A percentile compares a stretch with the other conserved stretches of the same genome.
Conservation (phyloP, 1,140 invertebrate species). For the Drosophila bocki region DNA sequence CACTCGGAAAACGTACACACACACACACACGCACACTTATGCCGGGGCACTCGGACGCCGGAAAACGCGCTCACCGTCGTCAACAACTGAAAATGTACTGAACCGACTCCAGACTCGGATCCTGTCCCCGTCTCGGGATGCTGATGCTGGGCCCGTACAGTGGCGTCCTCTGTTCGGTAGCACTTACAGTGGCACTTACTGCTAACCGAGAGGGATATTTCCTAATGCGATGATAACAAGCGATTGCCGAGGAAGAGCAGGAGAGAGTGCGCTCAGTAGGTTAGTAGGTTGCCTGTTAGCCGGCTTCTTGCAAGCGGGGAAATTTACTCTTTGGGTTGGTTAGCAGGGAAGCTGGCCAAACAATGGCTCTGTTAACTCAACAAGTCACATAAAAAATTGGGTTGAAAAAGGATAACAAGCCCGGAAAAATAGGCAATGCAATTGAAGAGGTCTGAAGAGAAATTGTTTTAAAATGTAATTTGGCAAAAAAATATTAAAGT, state of each 20-base stretch:
- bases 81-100: constrained; percentile 80
- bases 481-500: too few species aligned
- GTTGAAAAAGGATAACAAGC: background rate
- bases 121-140: constrained; percentile 29
- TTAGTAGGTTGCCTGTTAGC: constrained; percentile 71
- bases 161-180: constrained; percentile 31
- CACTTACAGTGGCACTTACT: constrained; percentile 43
- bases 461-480: background rate
- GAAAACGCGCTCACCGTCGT: constrained; percentile 68
- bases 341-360: background rate
- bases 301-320: constrained; percentile 46
- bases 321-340: constrained; percentile 51
- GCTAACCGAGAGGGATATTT: constrained; percentile 33
- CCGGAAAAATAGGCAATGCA: background rate
- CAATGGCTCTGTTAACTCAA: constrained; percentile 42
- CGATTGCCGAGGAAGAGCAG: background rate
- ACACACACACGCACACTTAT: constrained; percentile 8
- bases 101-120: constrained; percentile 19
- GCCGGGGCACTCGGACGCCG: constrained; percentile 48
- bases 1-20: constrained; percentile 34
- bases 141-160: constrained; percentile 48
- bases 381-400: constrained; percentile 19
- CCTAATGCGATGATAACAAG: constrained; percentile 55
- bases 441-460: background rate
- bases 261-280: constrained; percentile 54